These are phyloP conservation scores for Gallinago stenura DNA, from an alignment of 2,797 vertebrate genomes.

Conservation along the genomic window DNA sequence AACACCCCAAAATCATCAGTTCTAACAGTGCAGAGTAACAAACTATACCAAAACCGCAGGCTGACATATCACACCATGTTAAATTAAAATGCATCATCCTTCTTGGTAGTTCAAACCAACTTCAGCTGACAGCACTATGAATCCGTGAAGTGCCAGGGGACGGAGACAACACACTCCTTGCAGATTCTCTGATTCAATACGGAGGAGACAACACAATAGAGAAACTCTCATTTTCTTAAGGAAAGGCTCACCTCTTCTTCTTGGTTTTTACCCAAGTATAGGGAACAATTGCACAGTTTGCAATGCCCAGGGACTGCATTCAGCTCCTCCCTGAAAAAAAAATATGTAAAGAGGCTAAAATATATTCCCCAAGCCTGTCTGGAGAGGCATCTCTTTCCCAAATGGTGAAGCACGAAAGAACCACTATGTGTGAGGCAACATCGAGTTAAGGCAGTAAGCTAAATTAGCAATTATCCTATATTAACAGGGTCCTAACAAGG, in stretches of 20 bases:
- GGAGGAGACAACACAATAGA: rapidly evolving
- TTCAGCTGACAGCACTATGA: background rate
- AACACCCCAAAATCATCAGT: background rate
- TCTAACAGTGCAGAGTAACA: background rate
- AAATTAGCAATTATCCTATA: background rate
- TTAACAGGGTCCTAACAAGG: background rate
- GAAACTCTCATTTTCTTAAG: background rate
- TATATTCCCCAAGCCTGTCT: background rate
- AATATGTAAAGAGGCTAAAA: background rate
- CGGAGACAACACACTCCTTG: background rate
- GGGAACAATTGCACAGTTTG: background rate
- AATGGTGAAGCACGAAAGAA: background rate
- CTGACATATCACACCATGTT: background rate
- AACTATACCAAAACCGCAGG: background rate
- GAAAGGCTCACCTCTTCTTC: background rate
- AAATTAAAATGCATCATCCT: background rate
- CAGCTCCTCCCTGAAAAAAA: background rate
- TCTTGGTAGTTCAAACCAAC: background rate
- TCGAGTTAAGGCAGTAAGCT: background rate
- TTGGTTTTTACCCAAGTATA: background rate
- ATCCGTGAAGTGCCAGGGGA: background rate
- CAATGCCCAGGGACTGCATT: background rate
- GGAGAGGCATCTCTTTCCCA: background rate
- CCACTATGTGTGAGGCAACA: background rate
- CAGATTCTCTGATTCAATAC: background rate